Conservation (phyloP, 2,888 invertebrate species). For the Atrina japonica region DNA sequence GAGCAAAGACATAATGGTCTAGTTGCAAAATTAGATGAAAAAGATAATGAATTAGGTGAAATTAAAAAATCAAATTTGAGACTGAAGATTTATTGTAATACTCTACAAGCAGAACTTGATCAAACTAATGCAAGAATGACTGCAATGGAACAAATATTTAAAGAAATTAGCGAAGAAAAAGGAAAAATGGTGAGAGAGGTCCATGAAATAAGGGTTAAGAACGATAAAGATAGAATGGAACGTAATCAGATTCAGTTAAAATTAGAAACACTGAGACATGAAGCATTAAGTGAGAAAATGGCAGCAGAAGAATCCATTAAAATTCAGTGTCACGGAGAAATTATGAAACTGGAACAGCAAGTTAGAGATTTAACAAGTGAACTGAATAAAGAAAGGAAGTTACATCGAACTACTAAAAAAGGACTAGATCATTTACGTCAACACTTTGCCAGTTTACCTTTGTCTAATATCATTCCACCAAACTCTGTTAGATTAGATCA, state of each 20-base stretch:
- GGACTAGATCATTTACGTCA: conserved; percentile 71
- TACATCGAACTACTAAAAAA: conserved; percentile 65
- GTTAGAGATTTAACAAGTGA: conserved; percentile 61
- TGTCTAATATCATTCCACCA: conserved; percentile 61
- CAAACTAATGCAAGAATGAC: conserved; percentile 63
- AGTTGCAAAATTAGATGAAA: conserved; percentile 51
- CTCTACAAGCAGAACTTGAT: conserved; percentile 65
- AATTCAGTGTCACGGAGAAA: conserved; percentile 63
- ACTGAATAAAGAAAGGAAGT: conserved; percentile 60
- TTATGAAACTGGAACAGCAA: conserved; percentile 65
- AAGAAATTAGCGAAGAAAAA: conserved; percentile 66
- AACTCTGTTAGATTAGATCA: conserved; percentile 63
- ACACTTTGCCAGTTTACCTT: conserved; percentile 72
- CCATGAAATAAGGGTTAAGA: conserved; percentile 60
- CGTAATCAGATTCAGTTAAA: conserved; percentile 63
- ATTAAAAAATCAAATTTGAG: conserved; percentile 70
- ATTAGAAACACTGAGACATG: conserved; percentile 58
- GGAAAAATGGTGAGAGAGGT: conserved; percentile 64
- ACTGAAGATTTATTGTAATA: conserved; percentile 70
- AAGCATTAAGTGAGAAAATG: conserved; percentile 61
- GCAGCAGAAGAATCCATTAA: conserved; percentile 64
- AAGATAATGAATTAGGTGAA: conserved; percentile 55
- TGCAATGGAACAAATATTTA: conserved; percentile 70
- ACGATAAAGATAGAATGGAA: conserved; percentile 67
- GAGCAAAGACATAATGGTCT: conserved; percentile 55